Base-by-base conservation (phyloP, 2,888 invertebrate genomes). In the Clepsis dumicolana region DNA sequence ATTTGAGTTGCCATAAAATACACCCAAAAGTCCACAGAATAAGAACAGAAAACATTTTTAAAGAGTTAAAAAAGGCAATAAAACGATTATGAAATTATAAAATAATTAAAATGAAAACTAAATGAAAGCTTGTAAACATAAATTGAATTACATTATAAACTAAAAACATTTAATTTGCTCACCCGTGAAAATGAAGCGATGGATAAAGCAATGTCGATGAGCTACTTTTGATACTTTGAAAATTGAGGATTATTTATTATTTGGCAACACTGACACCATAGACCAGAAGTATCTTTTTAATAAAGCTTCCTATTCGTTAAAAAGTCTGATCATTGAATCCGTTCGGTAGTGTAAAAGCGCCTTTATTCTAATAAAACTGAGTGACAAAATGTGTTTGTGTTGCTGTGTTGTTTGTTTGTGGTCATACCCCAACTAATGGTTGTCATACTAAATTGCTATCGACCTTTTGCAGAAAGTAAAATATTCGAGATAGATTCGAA, bases 361-460 rank as follows among this genome's bases (percentile, higher is more conserved):
- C 54, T 60, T 16, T 21, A 52, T 1, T 1, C 0, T 24, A 25
- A 44, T n/a, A 66, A 18, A 61, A 7, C 21, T 14, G n/a, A n/a
- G n/a, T n/a, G n/a, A n/a, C n/a, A n/a, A n/a, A n/a, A n/a, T n/a
- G n/a, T n/a, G n/a, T n/a, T n/a, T n/a, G n/a, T n/a, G n/a, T n/a
- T n/a, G n/a, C n/a, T n/a, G n/a, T 5, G 0, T 1, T 5, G 16
- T 18, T 60, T 44, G 60, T 52, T 14, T 62, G 54, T 54, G 54
- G 14, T n/a, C 24, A 2, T 59, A 70, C 87, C 89, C 89, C 89
- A 89, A 90, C 90, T 76, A 90, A 79, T 85, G 88, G 88, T 89
- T 86, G 81, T 87, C 85, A 80, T 83, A 73, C 3, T 72, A 74
- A 70, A 76, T 78, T 77, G 73, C 25, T 80, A 82, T 81, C 84